Evolutionary conservation across 2,797 vertebrate species (phyloP).

Genomic region (Sarcophilus harrisii): DNA sequence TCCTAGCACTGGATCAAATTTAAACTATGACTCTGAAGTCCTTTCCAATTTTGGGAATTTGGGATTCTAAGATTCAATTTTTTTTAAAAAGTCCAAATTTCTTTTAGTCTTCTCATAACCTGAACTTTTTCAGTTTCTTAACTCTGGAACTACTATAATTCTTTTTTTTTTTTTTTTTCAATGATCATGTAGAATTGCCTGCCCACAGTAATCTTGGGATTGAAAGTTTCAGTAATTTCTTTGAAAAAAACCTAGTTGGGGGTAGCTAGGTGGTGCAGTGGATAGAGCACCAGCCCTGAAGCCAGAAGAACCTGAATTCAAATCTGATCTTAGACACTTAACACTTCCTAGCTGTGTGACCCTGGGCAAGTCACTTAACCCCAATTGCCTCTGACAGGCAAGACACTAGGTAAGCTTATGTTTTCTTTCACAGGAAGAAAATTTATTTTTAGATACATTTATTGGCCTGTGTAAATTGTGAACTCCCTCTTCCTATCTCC

Average conservation of each 20-base stretch:
- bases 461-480: background rate
- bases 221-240: background rate
- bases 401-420: background rate
- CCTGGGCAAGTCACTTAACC: no score
- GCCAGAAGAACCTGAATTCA: no score
- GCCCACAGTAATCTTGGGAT: background rate
- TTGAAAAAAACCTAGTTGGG: background rate
- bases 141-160: background rate
- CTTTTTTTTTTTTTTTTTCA: background rate
- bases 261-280: background rate
- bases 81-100: background rate
- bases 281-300: no score
- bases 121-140: background rate
- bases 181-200: background rate
- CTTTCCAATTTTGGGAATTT: background rate
- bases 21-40: background rate
- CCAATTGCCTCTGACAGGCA: background rate
- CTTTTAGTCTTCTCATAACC: background rate
- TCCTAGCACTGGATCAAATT: background rate
- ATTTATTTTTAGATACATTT: background rate
- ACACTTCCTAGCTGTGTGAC: no score
- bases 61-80: background rate
- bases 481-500: background rate
- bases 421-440: background rate
- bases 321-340: no score